Conservation (phyloP, 2,113 vertebrate genomes). For the Thymallus thymallus region DNA sequence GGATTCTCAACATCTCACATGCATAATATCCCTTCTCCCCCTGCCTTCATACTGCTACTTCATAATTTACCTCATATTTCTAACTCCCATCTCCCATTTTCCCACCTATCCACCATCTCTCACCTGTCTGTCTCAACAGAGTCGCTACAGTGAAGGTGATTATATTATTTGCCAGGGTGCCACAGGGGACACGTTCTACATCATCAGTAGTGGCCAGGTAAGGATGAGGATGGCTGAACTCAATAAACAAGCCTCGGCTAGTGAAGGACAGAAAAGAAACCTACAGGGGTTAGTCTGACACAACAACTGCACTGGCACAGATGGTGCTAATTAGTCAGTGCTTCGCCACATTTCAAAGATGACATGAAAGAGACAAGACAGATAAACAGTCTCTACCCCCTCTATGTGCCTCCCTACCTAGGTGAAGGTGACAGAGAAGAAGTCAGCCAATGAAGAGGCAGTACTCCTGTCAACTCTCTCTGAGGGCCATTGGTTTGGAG, state of each 20-base stretch:
- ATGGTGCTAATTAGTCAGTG: constrained; percentile 27
- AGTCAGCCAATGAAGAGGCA: constrained; percentile 57
- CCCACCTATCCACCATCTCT: constrained; percentile 7
- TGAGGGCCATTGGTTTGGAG: constrained; percentile 74
- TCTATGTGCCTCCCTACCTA: constrained; percentile 34
- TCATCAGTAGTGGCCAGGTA: constrained; percentile 77
- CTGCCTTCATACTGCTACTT: neutral
- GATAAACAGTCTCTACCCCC: neutral
- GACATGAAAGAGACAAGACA: neutral
- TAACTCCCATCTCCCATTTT: neutral
- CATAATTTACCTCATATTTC: neutral
- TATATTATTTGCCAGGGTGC: constrained; percentile 70
- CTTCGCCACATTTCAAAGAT: constrained; percentile 5
- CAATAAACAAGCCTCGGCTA: constrained; percentile 23
- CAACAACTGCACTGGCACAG: constrained; percentile 17
- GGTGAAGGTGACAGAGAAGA: constrained; percentile 72
- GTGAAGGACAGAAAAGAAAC: constrained; percentile 24
- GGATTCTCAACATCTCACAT: neutral
- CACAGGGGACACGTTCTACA: constrained; percentile 71
- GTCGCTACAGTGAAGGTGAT: constrained; percentile 67
- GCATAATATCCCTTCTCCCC: neutral
- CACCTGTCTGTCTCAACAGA: constrained; percentile 44
- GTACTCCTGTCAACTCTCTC: constrained; percentile 58
- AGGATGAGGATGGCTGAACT: constrained; percentile 29
- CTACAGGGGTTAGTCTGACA: constrained; percentile 5